Evolutionary conservation across 2,888 invertebrate genomes (phyloP).

Genomic region (Lutraria lutraria): DNA sequence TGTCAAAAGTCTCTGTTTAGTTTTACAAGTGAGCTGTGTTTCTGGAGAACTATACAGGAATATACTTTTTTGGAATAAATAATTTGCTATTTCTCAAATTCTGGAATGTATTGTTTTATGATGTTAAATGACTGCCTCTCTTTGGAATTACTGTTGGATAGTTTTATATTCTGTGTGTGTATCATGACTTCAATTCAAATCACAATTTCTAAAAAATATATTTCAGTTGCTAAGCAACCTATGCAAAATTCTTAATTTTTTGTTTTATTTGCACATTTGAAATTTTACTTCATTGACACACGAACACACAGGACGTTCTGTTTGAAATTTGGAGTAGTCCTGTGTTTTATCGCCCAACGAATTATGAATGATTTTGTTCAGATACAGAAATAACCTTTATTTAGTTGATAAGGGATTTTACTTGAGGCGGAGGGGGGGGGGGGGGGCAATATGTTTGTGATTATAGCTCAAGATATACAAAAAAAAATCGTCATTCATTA

Average conservation of each 20-base stretch:
- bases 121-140: neutral
- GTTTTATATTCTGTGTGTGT: neutral
- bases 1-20: constrained; percentile 6
- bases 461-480: too few relatives aligned
- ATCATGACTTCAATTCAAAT: neutral
- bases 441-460: too few relatives aligned
- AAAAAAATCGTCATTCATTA: too few relatives aligned
- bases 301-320: too few relatives aligned
- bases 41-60: neutral
- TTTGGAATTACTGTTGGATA: neutral
- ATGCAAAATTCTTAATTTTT: neutral
- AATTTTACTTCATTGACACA: too few relatives aligned
- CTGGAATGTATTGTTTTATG: neutral
- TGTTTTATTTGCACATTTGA: too few relatives aligned
- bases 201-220: neutral
- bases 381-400: too few relatives aligned
- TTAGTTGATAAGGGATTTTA: too few relatives aligned
- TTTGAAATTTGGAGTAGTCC: too few relatives aligned
- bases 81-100: neutral
- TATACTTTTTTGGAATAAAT: neutral
- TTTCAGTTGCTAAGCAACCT: neutral
- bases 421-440: too few relatives aligned
- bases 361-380: too few relatives aligned
- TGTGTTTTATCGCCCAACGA: too few relatives aligned
- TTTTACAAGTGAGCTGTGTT: neutral